Evolutionary conservation across 64 coral and sea anemone species (phyloP).

Genomic region (Trachythela sp.): DNA sequence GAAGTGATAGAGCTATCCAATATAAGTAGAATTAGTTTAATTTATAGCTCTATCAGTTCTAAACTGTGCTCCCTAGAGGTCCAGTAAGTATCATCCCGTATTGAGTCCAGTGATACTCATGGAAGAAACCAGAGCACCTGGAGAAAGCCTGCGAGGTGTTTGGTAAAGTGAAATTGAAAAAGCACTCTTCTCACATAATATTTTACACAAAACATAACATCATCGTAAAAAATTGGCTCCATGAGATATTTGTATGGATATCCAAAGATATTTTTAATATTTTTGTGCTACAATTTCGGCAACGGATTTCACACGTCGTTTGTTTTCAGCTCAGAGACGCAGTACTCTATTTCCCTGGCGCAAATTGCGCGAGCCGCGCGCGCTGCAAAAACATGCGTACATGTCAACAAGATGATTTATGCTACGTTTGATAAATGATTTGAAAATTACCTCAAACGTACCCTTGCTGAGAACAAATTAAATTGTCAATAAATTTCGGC

Average conservation of each 20-base stretch:
- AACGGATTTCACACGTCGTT: neutral
- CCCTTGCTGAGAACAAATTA: conserved; percentile 12
- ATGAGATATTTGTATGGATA: neutral
- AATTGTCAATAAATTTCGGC: neutral
- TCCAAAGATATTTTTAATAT: neutral
- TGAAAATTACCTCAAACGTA: neutral
- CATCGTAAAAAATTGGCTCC: too few relatives aligned
- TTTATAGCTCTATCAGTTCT: too few relatives aligned
- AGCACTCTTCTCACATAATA: too few relatives aligned
- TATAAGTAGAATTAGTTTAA: too few relatives aligned
- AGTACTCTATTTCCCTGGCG: neutral
- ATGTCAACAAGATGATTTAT: neutral
- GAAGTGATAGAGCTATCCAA: too few relatives aligned
- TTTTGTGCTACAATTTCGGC: neutral
- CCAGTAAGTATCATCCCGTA: too few relatives aligned
- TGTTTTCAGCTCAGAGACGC: neutral
- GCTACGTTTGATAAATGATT: neutral
- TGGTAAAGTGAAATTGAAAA: too few relatives aligned
- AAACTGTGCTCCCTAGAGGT: too few relatives aligned
- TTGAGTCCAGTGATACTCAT: too few relatives aligned
- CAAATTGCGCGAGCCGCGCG: neutral
- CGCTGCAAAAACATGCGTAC: neutral
- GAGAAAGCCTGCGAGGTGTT: too few relatives aligned
- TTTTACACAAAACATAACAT: too few relatives aligned
- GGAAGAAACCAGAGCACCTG: too few relatives aligned